phyloP scores from a whole-genome alignment of 1,140 invertebrate genomes.

The Patella vulgata region DNA sequence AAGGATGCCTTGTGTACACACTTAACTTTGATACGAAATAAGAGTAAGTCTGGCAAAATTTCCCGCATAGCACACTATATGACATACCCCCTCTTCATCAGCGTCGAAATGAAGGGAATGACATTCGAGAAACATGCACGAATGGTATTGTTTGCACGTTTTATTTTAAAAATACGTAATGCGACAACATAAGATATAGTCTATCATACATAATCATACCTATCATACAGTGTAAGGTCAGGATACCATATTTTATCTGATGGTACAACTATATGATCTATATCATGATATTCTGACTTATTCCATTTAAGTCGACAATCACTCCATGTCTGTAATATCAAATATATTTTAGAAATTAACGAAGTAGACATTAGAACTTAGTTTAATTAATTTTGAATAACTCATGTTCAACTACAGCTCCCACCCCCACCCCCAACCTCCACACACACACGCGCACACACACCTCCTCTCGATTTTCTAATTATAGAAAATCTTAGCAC shows the following conservation, averaged over 20 bases:
- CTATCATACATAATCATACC: slow-evolving; percentile 74
- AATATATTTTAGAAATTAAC: neutral
- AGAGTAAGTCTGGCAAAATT: no score
- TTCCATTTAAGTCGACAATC: slow-evolving; percentile 53
- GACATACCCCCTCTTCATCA: neutral
- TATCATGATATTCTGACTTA: slow-evolving; percentile 29
- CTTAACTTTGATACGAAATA: no score
- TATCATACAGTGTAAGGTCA: slow-evolving; percentile 95
- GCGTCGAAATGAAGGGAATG: neutral
- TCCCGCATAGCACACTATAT: no score
- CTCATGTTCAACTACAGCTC: neutral
- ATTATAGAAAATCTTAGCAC: no score
- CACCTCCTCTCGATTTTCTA: no score
- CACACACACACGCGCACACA: no score
- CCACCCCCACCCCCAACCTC: no score
- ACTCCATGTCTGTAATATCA: slow-evolving; percentile 39
- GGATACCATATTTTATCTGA: slow-evolving; percentile 69
- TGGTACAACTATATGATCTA: slow-evolving; percentile 42
- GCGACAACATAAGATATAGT: neutral
- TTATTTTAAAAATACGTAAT: neutral
- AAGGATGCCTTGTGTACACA: no score
- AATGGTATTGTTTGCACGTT: neutral
- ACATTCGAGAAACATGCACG: neutral
- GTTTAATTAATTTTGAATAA: neutral
- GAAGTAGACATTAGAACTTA: neutral